These are phyloP conservation scores for Nyctibius bracteatus DNA, from an alignment of 2,113 vertebrate genomes.

Conservation along the genomic window DNA sequence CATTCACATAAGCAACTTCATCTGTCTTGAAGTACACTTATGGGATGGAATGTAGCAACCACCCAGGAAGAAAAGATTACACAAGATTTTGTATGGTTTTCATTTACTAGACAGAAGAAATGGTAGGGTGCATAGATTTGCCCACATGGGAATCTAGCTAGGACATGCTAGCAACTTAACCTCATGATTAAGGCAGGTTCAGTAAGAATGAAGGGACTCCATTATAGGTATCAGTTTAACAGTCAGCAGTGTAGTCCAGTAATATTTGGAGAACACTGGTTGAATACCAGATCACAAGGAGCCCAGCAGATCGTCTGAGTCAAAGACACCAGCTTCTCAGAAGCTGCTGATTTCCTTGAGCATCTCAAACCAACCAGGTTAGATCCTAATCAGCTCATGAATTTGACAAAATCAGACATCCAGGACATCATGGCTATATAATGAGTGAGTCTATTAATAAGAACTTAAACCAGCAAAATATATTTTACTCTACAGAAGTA, in stretches of 20 bases:
- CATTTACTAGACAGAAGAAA: background rate
- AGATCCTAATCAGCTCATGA: background rate
- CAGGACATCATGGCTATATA: background rate
- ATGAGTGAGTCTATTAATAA: background rate
- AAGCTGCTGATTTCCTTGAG: background rate
- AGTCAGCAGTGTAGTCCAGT: background rate
- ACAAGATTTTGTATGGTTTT: background rate
- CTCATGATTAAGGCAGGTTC: background rate
- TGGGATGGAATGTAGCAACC: background rate
- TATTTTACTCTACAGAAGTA: background rate
- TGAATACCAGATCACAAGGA: background rate
- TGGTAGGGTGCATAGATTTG: background rate
- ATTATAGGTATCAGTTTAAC: background rate
- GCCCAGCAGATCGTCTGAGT: accelerated
- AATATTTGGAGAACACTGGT: background rate
- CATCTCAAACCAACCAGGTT: background rate
- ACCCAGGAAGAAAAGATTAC: background rate
- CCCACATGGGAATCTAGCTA: background rate
- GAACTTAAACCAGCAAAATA: background rate
- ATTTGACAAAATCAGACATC: background rate
- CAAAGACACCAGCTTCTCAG: background rate
- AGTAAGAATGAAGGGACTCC: background rate
- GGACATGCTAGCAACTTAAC: background rate
- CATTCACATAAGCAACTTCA: background rate
- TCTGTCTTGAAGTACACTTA: conserved; percentile 1